Evolutionary conservation across 1,140 invertebrate species (phyloP).

Genomic region (Drosophila parvula): DNA sequence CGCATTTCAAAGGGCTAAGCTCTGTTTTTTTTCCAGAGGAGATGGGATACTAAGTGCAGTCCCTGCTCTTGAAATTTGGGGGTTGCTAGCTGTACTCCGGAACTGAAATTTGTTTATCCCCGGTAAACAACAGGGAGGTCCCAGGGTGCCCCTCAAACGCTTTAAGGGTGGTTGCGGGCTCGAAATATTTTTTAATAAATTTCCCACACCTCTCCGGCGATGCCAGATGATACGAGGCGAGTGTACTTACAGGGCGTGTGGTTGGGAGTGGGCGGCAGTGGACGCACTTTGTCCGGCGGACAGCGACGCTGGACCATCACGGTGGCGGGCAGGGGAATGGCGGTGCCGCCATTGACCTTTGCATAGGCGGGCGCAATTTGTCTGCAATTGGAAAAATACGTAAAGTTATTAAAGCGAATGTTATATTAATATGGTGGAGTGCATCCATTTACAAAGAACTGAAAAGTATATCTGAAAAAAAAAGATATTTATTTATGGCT

Average conservation of each 20-base stretch:
- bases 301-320: conserved; percentile 89
- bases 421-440: conserved; percentile 12
- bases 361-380: conserved; percentile 87
- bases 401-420: conserved; percentile 30
- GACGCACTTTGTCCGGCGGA: conserved; percentile 90
- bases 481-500: conserved; percentile 32
- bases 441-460: conserved; percentile 15
- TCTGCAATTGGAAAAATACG: conserved; percentile 84
- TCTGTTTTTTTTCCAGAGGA: conserved; percentile 3
- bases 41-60: conserved; percentile 59
- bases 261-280: conserved; percentile 87
- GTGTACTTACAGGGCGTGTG: conserved; percentile 85
- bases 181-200: conserved; percentile 73
- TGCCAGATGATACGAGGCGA: background rate
- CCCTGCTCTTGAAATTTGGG: conserved; percentile 26
- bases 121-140: conserved; percentile 57
- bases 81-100: conserved; percentile 48
- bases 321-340: conserved; percentile 90
- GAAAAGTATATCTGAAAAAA: conserved; percentile 21
- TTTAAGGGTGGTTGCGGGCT: conserved; percentile 38
- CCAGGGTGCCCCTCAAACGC: conserved; percentile 8
- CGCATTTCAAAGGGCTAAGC: conserved; percentile 43
- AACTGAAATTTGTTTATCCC: conserved; percentile 68
- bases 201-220: conserved; percentile 38
- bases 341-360: conserved; percentile 86